Evolutionary conservation across 1,140 invertebrate genomes (phyloP), one percentile per base, ranked within the genome.

Genomic region (Matsumurasca onukii): DNA sequence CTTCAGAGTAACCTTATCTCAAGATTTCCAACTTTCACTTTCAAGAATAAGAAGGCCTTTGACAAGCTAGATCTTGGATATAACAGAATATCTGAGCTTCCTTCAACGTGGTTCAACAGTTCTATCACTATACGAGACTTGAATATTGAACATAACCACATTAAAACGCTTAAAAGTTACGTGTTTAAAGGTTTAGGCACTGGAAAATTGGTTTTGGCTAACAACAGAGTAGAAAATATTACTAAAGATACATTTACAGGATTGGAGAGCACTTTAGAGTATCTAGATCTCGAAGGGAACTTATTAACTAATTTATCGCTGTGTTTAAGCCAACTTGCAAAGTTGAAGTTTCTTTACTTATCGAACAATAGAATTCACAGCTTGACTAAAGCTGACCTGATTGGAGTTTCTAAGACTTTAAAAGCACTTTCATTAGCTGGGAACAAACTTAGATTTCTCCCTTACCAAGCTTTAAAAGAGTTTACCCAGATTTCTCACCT

Each of bases 41-140:
- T 87, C 76, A 82, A 87, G 52, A 81, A 84, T 57, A 80, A 87
- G 78, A 78, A 85, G 48, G 87, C 84, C 72, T 77, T 95, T 57
- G 91, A 95, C 75, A 88, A 93, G 75, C 81, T 95, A 67, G 93
- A 96, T 76, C 80, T 96, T 22, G 92, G 92, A 39, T 91, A 94
- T 76, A 95, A 95, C 78, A 83, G 84, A 69, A 84, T 92, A 69
- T 86, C 87, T 73, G 85, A 88, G 74, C 85, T 76, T 57, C 79
- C 84, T 74, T 85, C 80, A 22, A 82, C 81, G 74, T 78, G 82
- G 71, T 85, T 91, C 68, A 90, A 93, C 75, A 83, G 83, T 22
- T 89, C 88, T 49, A 78, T 93, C 17, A 86, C 85, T 73, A 82
- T 94, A n/a, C 84, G 89, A 68, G 91, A 94, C 73, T 82, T 95